phyloP scores from a whole-genome alignment of 2,888 invertebrate genomes.

The Sthenelais limicola region DNA sequence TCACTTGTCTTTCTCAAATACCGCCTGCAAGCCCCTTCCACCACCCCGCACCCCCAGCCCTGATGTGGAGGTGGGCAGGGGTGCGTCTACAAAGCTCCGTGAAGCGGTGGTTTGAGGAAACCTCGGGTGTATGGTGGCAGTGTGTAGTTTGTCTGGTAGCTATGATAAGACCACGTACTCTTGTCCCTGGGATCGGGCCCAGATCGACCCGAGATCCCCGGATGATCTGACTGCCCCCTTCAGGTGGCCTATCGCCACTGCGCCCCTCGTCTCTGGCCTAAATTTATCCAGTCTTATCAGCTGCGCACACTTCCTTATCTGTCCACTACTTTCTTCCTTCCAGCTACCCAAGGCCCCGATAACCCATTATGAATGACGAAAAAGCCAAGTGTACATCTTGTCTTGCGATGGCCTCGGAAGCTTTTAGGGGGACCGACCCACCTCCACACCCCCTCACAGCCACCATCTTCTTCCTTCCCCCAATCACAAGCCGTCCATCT shows the following conservation, averaged over 20 bases:
- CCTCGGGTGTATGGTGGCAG: too few relatives aligned
- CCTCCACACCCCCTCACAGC: background rate
- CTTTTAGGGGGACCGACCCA: background rate
- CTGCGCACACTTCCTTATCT: conserved; percentile 27
- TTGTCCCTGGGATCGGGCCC: too few relatives aligned
- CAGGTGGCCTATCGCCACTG: background rate
- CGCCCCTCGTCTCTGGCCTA: background rate
- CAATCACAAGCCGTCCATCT: too few relatives aligned
- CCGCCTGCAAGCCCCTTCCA: too few relatives aligned
- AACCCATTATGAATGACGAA: conserved; percentile 35
- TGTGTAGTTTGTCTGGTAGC: conserved; percentile 16
- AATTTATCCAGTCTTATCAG: conserved; percentile 21
- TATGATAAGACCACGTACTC: background rate
- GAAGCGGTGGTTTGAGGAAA: too few relatives aligned
- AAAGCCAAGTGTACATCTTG: conserved; percentile 33
- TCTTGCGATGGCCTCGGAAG: background rate
- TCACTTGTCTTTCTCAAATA: too few relatives aligned
- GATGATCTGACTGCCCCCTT: background rate
- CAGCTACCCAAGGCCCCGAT: background rate
- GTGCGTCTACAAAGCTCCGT: too few relatives aligned
- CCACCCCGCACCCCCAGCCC: too few relatives aligned
- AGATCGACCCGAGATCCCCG: conserved; percentile 23
- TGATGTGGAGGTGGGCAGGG: too few relatives aligned
- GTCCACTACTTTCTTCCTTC: conserved; percentile 12
- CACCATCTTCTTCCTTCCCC: background rate